Base-by-base conservation (phyloP, 2,888 invertebrate genomes). In the Agrotis exclamationis region DNA sequence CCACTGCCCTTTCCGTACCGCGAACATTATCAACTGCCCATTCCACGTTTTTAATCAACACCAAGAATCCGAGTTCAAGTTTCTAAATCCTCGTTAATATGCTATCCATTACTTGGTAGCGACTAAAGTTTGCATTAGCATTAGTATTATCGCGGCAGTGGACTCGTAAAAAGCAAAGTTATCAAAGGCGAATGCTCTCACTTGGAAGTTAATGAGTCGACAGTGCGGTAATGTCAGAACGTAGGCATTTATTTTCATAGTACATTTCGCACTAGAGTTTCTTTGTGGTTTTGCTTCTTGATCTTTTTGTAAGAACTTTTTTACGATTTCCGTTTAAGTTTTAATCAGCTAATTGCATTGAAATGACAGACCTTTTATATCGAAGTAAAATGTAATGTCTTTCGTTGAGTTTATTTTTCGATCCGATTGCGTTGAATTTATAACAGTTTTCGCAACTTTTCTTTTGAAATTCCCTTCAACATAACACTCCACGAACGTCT, bases 161-260 rank as follows among this genome's bases (percentile, higher is more conserved):
- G 79, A 80, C 82, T 88, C 91, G 86, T 92, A 92, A 93, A 93
- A 93, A 91, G 88, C 84, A 83, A 90, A 92, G 90, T 93, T 94
- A 93, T 94, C 92, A 92, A 91, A 90, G 88, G 85, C 82, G 88
- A 86, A 90, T 88, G 90, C 89, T 89, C 89, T 91, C 88, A 87
- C 90, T 87, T 87, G 88, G 84, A 90, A 94, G 93, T 93, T 94
- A 94, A 94, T 94, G 94, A 94, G 93, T 88, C 90, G 91, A 89
- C 91, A 88, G 88, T 82, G 87, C 86, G 85, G 89, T 87, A 93
- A 93, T 93, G 92, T 91, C 89, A 84, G 84, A 82, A 80, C 75
- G 78, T 77, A 85, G 74, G 82, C 81, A 81, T 76, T 81, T 79
- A 83, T 75, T 84, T 83, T 83, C 76, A 69, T 74, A 73, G 69